These are phyloP conservation scores for Hyperoplus immaculatus DNA, from an alignment of 2,797 vertebrate species.

Conservation along the genomic window DNA sequence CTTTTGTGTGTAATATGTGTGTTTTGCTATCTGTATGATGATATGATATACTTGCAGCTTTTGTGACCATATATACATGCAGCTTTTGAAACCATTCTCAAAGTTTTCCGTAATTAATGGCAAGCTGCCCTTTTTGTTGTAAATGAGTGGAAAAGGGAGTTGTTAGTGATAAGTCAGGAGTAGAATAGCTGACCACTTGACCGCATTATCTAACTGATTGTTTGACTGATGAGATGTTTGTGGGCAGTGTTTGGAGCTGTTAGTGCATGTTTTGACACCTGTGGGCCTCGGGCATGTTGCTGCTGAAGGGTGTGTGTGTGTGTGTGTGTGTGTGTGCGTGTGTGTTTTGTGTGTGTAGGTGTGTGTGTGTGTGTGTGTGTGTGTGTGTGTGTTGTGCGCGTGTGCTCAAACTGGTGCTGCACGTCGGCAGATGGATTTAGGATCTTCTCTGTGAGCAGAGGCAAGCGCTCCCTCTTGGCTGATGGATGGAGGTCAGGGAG, in stretches of 20 bases:
- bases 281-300: constrained; percentile 46
- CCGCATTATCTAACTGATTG: constrained; percentile 58
- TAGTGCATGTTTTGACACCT: constrained; percentile 75
- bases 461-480: constrained; percentile 74
- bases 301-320: constrained; percentile 30
- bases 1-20: neutral
- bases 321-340: constrained; percentile 19
- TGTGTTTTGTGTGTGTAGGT: constrained; percentile 17
- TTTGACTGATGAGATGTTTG: constrained; percentile 61
- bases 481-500: constrained; percentile 85
- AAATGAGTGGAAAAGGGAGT: constrained; percentile 51
- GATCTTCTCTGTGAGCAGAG: constrained; percentile 57
- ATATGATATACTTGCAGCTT: constrained; percentile 3
- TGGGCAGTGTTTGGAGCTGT: constrained; percentile 41
- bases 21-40: constrained; percentile 15
- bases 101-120: constrained; percentile 14
- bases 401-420: constrained; percentile 33
- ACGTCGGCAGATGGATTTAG: constrained; percentile 76
- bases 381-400: constrained; percentile 31
- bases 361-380: constrained; percentile 30
- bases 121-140: constrained; percentile 3
- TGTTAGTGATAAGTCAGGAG: constrained; percentile 49
- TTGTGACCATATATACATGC: constrained; percentile 19
- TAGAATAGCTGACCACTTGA: constrained; percentile 52
- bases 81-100: constrained; percentile 33